Percentiles rank a stretch among this genome's conserved stretches.
phyloP scores from a whole-genome alignment of 1,140 invertebrate genomes.

The Hypothenemus hampei region DNA sequence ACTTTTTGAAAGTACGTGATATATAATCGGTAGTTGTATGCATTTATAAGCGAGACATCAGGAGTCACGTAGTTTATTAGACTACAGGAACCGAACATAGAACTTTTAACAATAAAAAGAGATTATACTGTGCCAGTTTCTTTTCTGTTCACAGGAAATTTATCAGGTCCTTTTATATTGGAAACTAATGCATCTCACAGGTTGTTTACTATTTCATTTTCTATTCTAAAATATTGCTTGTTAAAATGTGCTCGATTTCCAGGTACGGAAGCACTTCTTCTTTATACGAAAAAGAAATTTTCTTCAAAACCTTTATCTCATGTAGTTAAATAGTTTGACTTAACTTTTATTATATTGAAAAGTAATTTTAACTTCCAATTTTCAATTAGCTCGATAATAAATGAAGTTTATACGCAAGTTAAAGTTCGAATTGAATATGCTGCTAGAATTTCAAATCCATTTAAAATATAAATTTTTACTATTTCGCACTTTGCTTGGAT shows the following conservation, averaged over 20 bases:
- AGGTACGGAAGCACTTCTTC: too few species aligned
- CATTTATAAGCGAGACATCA: constrained; percentile 18
- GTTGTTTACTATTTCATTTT: too few species aligned
- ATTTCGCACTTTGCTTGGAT: too few species aligned
- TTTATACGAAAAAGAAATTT: constrained; percentile 15
- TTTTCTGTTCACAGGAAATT: constrained; percentile 18
- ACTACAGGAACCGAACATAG: constrained; percentile 27
- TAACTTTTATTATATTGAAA: constrained; percentile 12
- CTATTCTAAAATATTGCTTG: too few species aligned
- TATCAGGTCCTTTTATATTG: constrained; percentile 22
- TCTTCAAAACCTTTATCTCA: constrained; percentile 11
- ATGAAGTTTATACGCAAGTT: constrained; percentile 6
- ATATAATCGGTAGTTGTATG: constrained; percentile 15
- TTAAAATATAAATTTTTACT: too few species aligned
- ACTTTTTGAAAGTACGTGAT: constrained; percentile 17
- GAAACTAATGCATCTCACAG: too few species aligned
- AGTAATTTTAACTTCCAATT: constrained; percentile 14
- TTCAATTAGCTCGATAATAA: constrained; percentile 12
- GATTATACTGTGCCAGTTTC: constrained; percentile 20
- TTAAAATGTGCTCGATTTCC: too few species aligned
- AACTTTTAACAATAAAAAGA: constrained; percentile 31
- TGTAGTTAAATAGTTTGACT: constrained; percentile 15
- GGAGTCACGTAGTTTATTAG: constrained; percentile 29
- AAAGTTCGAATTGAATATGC: constrained; percentile 1
- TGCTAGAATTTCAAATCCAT: too few species aligned